A percentile compares a stretch with the other conserved stretches of the same genome.
phyloP scores from a whole-genome alignment of 2,888 invertebrate genomes.

The Quadriops clusia region DNA sequence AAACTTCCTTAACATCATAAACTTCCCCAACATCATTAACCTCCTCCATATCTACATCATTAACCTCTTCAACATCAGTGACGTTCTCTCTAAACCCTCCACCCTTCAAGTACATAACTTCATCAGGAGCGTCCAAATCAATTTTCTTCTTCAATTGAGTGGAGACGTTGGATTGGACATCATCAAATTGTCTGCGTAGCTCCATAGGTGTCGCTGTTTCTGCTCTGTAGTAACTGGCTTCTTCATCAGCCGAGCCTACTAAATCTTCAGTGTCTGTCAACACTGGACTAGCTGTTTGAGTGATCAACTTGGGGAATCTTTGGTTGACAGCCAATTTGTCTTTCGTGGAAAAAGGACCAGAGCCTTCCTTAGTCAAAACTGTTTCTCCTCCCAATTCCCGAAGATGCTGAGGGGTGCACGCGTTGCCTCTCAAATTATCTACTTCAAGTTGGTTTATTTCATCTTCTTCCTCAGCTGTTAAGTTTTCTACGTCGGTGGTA shows the following conservation, averaged over 20 bases:
- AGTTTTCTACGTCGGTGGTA: slow-evolving; percentile 36
- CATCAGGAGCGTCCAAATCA: slow-evolving; percentile 34
- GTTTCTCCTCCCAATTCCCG: slow-evolving; percentile 24
- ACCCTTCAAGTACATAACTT: slow-evolving; percentile 42
- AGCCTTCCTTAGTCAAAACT: slow-evolving; percentile 27
- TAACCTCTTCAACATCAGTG: slow-evolving; percentile 44
- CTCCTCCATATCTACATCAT: slow-evolving; percentile 20
- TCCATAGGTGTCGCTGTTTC: slow-evolving; percentile 33
- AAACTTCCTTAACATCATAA: slow-evolving; percentile 11
- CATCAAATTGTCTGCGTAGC: slow-evolving; percentile 36
- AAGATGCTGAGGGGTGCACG: slow-evolving; percentile 25
- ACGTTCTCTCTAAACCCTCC: slow-evolving; percentile 35
- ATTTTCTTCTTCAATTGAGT: slow-evolving; percentile 36
- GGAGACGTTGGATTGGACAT: slow-evolving; percentile 37
- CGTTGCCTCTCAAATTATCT: slow-evolving; percentile 15
- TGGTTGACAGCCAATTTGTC: too few relatives aligned
- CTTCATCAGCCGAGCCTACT: slow-evolving; percentile 37
- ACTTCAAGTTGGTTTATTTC: too few relatives aligned
- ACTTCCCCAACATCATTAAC: too few relatives aligned
- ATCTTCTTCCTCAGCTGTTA: slow-evolving; percentile 33
- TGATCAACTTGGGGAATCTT: slow-evolving; percentile 11
- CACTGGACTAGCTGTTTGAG: slow-evolving; percentile 11
- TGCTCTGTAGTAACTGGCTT: slow-evolving; percentile 25
- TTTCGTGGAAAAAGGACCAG: slow-evolving; percentile 13
- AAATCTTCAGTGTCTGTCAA: slow-evolving; percentile 33